Percentiles rank a stretch among this genome's conserved stretches.
Evolutionary conservation across 1,140 invertebrate genomes (phyloP).

Genomic region (Drosophila ananassae): DNA sequence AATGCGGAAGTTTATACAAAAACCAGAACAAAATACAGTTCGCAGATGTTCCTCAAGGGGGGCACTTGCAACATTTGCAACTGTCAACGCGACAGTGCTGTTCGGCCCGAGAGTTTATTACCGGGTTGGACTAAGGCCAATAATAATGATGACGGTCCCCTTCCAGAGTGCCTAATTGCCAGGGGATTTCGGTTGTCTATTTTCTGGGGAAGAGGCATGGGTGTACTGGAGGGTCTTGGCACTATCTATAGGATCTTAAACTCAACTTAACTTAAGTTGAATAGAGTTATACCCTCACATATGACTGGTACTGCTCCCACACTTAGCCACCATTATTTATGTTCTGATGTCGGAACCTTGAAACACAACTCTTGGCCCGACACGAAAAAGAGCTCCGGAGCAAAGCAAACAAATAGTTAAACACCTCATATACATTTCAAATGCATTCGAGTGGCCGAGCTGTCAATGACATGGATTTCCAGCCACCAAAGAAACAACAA

Average conservation of each 20-base stretch:
- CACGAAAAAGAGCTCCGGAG: slow-evolving; percentile 19
- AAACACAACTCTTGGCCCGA: slow-evolving; percentile 47
- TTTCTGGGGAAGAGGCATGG: slow-evolving; percentile 19
- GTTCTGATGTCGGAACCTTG: slow-evolving; percentile 47
- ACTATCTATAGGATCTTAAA: too few species aligned
- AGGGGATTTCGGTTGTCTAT: slow-evolving; percentile 23
- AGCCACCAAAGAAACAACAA: slow-evolving; percentile 45
- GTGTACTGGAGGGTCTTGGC: too few species aligned
- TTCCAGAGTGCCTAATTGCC: slow-evolving; percentile 34
- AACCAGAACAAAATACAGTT: slow-evolving; percentile 50
- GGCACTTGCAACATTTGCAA: slow-evolving; percentile 69
- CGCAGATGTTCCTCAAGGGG: slow-evolving; percentile 1
- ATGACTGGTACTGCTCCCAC: slow-evolving; percentile 8
- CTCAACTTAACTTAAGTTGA: not conserved
- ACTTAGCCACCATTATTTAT: slow-evolving; percentile 10
- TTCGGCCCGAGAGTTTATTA: slow-evolving; percentile 58
- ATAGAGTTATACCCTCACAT: not conserved
- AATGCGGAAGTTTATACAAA: slow-evolving; percentile 75
- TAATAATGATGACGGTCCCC: slow-evolving; percentile 41
- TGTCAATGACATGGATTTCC: slow-evolving; percentile 79
- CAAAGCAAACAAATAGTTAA: slow-evolving; percentile 62
- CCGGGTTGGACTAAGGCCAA: slow-evolving; percentile 77
- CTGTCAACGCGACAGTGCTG: slow-evolving; percentile 73
- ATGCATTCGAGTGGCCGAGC: slow-evolving; percentile 42
- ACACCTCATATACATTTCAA: slow-evolving; percentile 24